Conservation (phyloP, 2,113 vertebrate genomes). For the Rhea americana region DNA sequence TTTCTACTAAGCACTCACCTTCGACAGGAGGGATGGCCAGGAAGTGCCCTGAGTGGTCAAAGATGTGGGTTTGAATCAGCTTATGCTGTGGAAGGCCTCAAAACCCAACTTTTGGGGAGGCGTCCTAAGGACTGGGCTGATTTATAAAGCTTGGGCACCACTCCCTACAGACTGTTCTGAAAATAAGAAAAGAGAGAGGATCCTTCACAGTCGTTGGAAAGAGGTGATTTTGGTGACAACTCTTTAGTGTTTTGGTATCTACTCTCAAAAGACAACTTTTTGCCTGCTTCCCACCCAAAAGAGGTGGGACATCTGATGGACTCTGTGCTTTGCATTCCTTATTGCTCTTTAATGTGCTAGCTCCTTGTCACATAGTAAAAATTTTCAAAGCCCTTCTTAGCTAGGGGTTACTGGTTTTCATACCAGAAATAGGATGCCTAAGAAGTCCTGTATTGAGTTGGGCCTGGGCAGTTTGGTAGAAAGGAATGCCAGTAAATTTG, state of each 20-base stretch:
- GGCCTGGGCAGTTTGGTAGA: background rate
- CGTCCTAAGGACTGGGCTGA: background rate
- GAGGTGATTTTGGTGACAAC: background rate
- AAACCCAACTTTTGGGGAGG: no score
- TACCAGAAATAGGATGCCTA: background rate
- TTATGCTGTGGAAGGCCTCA: no score
- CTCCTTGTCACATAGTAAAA: background rate
- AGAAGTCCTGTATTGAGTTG: background rate
- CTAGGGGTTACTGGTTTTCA: accelerated
- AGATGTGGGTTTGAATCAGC: no score
- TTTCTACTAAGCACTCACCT: no score
- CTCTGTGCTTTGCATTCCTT: background rate
- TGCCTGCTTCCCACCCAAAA: background rate
- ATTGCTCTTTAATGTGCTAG: background rate
- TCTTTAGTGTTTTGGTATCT: background rate
- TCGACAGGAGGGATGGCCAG: no score
- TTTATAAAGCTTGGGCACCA: background rate
- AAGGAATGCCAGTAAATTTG: background rate
- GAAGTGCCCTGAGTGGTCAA: no score
- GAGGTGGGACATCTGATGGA: background rate
- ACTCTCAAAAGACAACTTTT: background rate
- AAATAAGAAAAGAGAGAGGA: background rate
- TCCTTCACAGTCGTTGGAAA: background rate
- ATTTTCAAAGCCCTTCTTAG: background rate
- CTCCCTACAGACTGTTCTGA: background rate